Percentiles rank a stretch among this genome's conserved stretches.
phyloP scores from a whole-genome alignment of 2,888 invertebrate genomes.

The Autographa gamma region DNA sequence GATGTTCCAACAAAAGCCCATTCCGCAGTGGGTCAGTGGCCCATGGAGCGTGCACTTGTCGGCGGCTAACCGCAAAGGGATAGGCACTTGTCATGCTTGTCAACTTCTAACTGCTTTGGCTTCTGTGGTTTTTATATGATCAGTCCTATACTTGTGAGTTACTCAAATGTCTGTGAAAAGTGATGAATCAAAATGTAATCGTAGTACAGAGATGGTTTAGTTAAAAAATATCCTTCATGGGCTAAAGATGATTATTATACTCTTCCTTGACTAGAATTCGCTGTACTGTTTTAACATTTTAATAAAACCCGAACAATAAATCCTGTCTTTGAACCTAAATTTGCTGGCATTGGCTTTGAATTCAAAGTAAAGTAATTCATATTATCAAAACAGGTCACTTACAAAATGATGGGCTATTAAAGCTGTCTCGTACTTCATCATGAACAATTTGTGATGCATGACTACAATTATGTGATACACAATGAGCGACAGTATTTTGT shows the following conservation, averaged over 20 bases:
- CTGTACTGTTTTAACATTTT: no score
- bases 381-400: neutral
- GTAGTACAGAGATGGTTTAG: neutral
- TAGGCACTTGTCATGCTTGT: constrained; percentile 20
- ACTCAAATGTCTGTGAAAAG: no score
- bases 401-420: constrained; percentile 28
- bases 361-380: no score
- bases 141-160: constrained; percentile 6
- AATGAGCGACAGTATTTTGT: constrained; percentile 38
- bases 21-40: constrained; percentile 41
- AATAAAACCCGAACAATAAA: no score
- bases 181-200: neutral
- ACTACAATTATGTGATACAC: constrained; percentile 13
- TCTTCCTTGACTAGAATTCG: no score
- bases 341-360: no score
- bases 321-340: no score
- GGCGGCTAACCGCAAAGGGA: constrained; percentile 47
- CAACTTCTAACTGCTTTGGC: constrained; percentile 15
- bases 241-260: no score
- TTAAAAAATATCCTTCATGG: no score
- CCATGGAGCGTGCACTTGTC: constrained; percentile 26
- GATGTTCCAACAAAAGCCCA: constrained; percentile 10
- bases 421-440: constrained; percentile 7
- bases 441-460: constrained; percentile 27
- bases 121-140: constrained; percentile 20